These are phyloP conservation scores for Corynorhinus townsendii DNA, from an alignment of 2,113 vertebrate genomes.

Conservation along the genomic window DNA sequence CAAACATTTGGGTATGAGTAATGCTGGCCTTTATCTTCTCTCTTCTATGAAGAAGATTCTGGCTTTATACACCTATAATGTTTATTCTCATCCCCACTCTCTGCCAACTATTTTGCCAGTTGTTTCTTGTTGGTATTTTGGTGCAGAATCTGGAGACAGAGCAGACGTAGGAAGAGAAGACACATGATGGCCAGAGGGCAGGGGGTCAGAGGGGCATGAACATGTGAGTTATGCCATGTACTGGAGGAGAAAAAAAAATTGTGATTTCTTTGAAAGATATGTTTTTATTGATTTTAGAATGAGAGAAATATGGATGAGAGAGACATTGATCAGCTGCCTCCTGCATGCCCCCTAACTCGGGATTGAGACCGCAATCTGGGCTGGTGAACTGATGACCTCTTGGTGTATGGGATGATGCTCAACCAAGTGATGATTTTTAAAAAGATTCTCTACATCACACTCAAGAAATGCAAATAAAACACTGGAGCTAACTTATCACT, in stretches of 20 bases:
- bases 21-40: conserved; percentile 9
- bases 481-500: not conserved
- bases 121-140: not conserved
- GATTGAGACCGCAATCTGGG: too few relatives aligned
- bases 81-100: not conserved
- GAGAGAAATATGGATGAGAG: too few relatives aligned
- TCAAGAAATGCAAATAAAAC: not conserved
- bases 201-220: rapidly evolving
- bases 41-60: not conserved
- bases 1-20: not conserved
- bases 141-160: not conserved
- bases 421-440: not conserved
- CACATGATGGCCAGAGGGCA: not conserved
- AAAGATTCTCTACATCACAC: not conserved
- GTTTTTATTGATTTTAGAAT: too few relatives aligned
- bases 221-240: not conserved
- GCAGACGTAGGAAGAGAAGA: not conserved
- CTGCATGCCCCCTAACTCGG: too few relatives aligned
- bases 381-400: too few relatives aligned
- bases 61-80: not conserved
- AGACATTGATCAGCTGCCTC: too few relatives aligned
- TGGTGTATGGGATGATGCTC: too few relatives aligned
- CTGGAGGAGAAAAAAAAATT: not conserved
- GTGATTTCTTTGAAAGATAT: not conserved
- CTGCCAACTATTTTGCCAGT: not conserved